phyloP scores from a whole-genome alignment of 2,888 invertebrate species.

The Orthosia incerta region DNA sequence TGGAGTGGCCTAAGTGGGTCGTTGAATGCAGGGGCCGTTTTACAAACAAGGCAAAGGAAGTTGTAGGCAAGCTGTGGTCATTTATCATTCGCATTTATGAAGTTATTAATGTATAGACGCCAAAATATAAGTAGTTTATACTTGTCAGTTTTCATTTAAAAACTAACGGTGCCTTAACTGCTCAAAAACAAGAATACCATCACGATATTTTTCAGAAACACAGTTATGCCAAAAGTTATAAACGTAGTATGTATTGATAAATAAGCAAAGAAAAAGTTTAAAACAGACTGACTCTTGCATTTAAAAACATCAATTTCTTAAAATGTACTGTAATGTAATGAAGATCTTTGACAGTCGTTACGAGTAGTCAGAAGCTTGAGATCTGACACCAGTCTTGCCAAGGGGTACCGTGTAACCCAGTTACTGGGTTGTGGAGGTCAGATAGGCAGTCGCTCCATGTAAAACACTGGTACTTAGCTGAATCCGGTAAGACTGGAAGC shows the following conservation, averaged over 20 bases:
- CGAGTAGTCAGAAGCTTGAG: too few species aligned
- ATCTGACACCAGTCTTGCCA: too few species aligned
- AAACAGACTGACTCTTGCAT: neutral
- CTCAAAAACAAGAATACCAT: too few species aligned
- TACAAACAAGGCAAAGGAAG: slow-evolving; percentile 27
- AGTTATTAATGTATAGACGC: neutral
- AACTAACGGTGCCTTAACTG: neutral
- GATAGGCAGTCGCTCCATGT: too few species aligned
- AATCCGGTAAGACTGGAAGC: too few species aligned
- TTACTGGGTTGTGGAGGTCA: too few species aligned
- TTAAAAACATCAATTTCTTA: too few species aligned
- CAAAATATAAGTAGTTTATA: neutral
- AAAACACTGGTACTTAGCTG: too few species aligned
- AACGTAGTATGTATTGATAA: neutral
- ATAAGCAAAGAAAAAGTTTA: neutral
- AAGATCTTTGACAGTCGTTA: too few species aligned
- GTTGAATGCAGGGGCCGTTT: slow-evolving; percentile 46
- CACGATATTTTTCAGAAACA: neutral
- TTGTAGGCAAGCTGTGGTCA: neutral
- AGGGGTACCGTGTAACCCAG: too few species aligned
- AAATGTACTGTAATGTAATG: too few species aligned
- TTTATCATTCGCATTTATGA: slow-evolving; percentile 25
- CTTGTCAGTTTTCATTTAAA: neutral
- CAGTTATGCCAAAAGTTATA: neutral
- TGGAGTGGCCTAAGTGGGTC: slow-evolving; percentile 41